Base-by-base conservation (phyloP, 2,113 vertebrate genomes). In the Silurus asotus region DNA sequence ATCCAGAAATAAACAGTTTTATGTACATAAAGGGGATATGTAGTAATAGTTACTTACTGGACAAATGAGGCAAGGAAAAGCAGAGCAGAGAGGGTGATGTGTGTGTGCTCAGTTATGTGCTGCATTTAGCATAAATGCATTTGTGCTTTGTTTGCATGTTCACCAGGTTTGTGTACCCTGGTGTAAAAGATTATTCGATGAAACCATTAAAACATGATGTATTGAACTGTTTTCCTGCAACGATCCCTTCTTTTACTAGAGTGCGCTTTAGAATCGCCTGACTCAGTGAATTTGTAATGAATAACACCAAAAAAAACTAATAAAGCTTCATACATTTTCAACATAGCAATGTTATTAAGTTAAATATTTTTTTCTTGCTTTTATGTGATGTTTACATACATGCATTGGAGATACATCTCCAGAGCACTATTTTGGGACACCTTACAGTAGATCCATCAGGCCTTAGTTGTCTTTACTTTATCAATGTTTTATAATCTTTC, bases 71-170 rank as follows among this genome's bases (percentile, higher is more conserved):
- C 19, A 49, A 0, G 3, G 9, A 23, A 11, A 75, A 51, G 48
- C 19, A 74, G n/a, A 51, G 48, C 23, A 23, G 70, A 51, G 20
- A 77, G 9, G 23, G 75, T 56, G 13, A 4, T 28, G 51, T 49
- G 23, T 49, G 23, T 62, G 56, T 5, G 10, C 14, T 28, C 56
- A n/a, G 53, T 49, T 23, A 7, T 45, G 17, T 25, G 48, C 10
- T 3, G 10, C 58, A 8, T 20, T 56, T 51, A 62, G 15, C 49
- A 82, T 51, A 49, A 6, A 81, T 87, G 80, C 80, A 80, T 81
- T 65, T 80, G 65, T 77, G 23, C 61, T 75, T 72, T 79, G 49
- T 83, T 6, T 56, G 61, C 49, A 55, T 84, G 45, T 81, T 80
- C 20, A 3, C 70, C 80, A 61, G 59, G 76, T 79, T 78, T 49